Conservation (phyloP, 2,888 invertebrate species). For the Epistrophella euchroma region DNA sequence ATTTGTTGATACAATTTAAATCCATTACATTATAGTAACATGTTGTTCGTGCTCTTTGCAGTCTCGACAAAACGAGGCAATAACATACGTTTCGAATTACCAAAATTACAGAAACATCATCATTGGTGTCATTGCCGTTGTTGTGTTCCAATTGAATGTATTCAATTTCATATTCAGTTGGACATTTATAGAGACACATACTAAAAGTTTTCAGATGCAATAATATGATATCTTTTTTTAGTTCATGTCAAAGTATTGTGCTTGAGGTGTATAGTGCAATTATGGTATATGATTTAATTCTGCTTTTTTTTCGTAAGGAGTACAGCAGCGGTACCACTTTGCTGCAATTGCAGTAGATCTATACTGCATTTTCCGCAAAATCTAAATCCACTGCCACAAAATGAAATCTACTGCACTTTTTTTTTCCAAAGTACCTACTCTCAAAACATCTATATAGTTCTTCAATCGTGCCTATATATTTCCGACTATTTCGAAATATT, state of each 20-base stretch:
- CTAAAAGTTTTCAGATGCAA: neutral
- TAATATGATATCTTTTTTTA: neutral
- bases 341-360: neutral
- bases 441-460: too few species aligned
- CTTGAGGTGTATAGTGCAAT: neutral
- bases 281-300: neutral
- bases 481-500: too few species aligned
- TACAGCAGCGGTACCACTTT: neutral
- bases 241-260: neutral
- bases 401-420: too few species aligned
- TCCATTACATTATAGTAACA: constrained; percentile 63
- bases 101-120: constrained; percentile 57
- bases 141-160: constrained; percentile 23
- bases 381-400: too few species aligned
- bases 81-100: constrained; percentile 53
- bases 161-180: constrained; percentile 38
- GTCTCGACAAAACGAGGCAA: constrained; percentile 20
- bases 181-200: neutral
- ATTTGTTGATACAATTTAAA: constrained; percentile 68
- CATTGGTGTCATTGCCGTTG: constrained; percentile 15
- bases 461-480: too few species aligned
- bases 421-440: too few species aligned
- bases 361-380: too few species aligned
- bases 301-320: neutral
- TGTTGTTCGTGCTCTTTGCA: constrained; percentile 54